Conservation (phyloP, 2,113 vertebrate species). For the Cryptotis parvus region DNA sequence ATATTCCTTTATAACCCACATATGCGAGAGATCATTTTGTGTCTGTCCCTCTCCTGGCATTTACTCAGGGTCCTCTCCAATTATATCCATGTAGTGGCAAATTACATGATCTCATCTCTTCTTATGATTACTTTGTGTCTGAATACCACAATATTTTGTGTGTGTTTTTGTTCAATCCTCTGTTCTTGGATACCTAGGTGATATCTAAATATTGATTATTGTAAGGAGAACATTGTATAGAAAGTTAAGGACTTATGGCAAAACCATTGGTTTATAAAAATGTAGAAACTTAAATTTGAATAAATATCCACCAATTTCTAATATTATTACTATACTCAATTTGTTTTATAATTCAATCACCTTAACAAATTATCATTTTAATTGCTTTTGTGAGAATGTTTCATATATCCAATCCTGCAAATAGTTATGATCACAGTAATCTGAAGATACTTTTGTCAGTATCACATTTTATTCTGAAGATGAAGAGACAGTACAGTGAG, state of each 20-base stretch:
- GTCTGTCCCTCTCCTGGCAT: too few species aligned
- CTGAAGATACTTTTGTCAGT: not conserved
- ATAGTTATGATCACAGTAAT: not conserved
- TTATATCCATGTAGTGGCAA: too few species aligned
- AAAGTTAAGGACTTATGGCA: not conserved
- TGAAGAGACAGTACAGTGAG: too few species aligned
- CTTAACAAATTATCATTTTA: conserved; percentile 14
- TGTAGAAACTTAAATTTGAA: not conserved
- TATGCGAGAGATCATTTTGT: too few species aligned
- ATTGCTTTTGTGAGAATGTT: not conserved
- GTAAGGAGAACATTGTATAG: not conserved
- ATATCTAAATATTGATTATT: not conserved
- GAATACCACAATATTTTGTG: too few species aligned
- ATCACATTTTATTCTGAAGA: too few species aligned
- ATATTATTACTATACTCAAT: not conserved
- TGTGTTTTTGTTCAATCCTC: too few species aligned
- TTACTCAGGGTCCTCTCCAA: too few species aligned
- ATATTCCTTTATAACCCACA: too few species aligned
- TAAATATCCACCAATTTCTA: not conserved
- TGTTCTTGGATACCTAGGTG: too few species aligned
- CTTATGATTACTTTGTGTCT: too few species aligned
- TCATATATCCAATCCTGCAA: not conserved
- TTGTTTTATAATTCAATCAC: not conserved
- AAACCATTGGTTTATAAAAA: not conserved
- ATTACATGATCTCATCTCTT: too few species aligned